Evolutionary conservation across 2,888 invertebrate genomes (phyloP).

Genomic region (Pterostichus niger): DNA sequence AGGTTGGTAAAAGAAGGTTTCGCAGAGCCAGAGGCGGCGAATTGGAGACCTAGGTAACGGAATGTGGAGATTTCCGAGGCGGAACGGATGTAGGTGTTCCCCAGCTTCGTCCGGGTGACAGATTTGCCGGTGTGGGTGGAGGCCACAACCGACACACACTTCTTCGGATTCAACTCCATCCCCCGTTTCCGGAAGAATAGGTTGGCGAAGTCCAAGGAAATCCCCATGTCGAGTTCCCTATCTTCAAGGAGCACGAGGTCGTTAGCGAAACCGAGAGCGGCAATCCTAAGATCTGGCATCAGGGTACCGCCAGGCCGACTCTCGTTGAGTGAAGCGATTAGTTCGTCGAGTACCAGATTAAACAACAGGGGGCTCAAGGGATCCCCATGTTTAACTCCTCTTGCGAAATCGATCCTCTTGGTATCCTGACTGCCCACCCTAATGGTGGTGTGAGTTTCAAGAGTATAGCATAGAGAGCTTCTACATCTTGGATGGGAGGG

Average conservation of each 20-base stretch:
- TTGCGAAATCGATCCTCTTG: no score
- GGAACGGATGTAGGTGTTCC: no score
- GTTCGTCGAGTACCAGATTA: conserved; percentile 66
- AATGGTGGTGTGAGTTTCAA: no score
- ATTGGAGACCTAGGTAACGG: no score
- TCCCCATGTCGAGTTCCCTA: not conserved
- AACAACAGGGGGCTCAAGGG: conserved; percentile 73
- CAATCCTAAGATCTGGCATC: not conserved
- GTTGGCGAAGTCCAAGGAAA: not conserved
- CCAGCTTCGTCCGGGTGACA: no score
- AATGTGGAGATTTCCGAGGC: no score
- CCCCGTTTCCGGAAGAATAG: not conserved
- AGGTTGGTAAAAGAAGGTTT: no score
- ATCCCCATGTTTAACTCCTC: conserved; percentile 75
- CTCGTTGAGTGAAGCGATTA: not conserved
- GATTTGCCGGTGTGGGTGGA: conserved; percentile 46
- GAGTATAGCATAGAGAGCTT: no score
- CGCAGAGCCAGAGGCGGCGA: no score
- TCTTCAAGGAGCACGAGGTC: not conserved
- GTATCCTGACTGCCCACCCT: no score
- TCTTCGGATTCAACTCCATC: not conserved
- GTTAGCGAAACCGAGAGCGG: conserved; percentile 1
- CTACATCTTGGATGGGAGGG: no score
- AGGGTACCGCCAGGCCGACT: not conserved
- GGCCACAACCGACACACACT: not conserved